These are phyloP conservation scores for Motacilla tschutschensis DNA, from an alignment of 2,113 vertebrate genomes.

Conservation along the genomic window DNA sequence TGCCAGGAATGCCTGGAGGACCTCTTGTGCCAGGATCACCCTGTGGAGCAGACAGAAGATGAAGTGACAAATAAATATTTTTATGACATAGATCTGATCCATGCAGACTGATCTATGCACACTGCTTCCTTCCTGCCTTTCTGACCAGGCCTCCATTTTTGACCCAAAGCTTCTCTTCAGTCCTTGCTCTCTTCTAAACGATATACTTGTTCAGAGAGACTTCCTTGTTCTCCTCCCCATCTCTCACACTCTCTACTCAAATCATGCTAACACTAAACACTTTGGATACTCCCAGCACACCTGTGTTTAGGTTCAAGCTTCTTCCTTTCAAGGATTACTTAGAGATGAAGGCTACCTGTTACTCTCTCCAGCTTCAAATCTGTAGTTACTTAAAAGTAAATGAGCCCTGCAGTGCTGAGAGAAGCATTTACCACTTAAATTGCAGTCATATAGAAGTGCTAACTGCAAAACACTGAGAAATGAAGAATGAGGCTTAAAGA, in stretches of 20 bases:
- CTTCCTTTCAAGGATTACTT: not conserved
- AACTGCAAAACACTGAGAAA: not conserved
- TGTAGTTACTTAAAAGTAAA: not conserved
- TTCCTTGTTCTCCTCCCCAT: not conserved
- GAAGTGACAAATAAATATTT: not conserved
- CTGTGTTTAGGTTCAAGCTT: not conserved
- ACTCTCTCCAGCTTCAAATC: not conserved
- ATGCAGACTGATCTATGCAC: not conserved
- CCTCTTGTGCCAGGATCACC: conserved; percentile 88
- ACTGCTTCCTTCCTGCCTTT: conserved; percentile 67
- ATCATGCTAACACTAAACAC: not conserved
- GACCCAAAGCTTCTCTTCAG: not conserved
- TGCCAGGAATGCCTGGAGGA: conserved; percentile 89
- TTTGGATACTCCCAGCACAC: not conserved
- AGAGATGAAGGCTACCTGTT: not conserved
- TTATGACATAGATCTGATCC: not conserved
- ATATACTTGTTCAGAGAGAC: not conserved
- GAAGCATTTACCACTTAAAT: not conserved
- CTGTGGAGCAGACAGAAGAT: conserved; percentile 57
- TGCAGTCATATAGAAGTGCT: not conserved
- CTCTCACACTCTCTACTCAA: not conserved
- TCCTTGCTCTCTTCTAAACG: not conserved
- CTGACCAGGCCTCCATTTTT: conserved; percentile 25
- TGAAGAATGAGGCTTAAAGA: not conserved
- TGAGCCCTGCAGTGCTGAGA: not conserved